A percentile compares a stretch with the other conserved stretches of the same genome.
Conservation (phyloP, 1,140 invertebrate species). For the Drosophila ogumai region DNA sequence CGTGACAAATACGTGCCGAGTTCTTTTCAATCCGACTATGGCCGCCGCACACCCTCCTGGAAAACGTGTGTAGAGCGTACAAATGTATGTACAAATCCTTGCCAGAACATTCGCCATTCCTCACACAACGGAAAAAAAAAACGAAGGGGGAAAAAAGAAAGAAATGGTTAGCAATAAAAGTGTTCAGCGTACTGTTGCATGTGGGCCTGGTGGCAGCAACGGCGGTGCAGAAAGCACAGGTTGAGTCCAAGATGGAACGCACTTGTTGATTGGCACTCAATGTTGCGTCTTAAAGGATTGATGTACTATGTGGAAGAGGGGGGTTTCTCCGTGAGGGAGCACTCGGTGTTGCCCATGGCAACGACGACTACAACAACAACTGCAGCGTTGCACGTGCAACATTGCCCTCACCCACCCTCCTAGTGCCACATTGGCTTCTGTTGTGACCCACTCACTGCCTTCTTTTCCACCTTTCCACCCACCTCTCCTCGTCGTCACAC, state of each 20-base stretch:
- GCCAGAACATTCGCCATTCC: conserved; percentile 57
- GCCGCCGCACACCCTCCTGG: neutral
- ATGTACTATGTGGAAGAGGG: conserved; percentile 50
- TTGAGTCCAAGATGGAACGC: conserved; percentile 72
- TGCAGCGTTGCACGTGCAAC: conserved; percentile 61
- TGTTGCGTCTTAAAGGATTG: conserved; percentile 82
- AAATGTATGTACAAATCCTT: conserved; percentile 69
- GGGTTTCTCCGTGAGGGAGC: neutral
- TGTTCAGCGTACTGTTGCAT: conserved; percentile 77
- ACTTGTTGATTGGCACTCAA: conserved; percentile 83
- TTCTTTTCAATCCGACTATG: conserved; percentile 71
- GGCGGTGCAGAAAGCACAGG: conserved; percentile 11
- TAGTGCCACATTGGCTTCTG: conserved; percentile 10
- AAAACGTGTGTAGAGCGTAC: conserved; percentile 49
- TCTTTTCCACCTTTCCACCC: conserved; percentile 14
- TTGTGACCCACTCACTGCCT: neutral
- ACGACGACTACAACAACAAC: conserved; percentile 47
- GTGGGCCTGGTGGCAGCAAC: conserved; percentile 7
- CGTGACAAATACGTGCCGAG: conserved; percentile 83
- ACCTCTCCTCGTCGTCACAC: neutral
- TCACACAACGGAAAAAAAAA: conserved; percentile 36
- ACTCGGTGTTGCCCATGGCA: conserved; percentile 52
- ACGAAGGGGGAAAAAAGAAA: conserved; percentile 21
- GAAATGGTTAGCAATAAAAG: conserved; percentile 82
- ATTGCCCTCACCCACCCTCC: conserved; percentile 5